Percentiles rank a stretch among this genome's conserved stretches.
Evolutionary conservation across 2,113 vertebrate genomes (phyloP).

Genomic region (Pogonocichla stellata): DNA sequence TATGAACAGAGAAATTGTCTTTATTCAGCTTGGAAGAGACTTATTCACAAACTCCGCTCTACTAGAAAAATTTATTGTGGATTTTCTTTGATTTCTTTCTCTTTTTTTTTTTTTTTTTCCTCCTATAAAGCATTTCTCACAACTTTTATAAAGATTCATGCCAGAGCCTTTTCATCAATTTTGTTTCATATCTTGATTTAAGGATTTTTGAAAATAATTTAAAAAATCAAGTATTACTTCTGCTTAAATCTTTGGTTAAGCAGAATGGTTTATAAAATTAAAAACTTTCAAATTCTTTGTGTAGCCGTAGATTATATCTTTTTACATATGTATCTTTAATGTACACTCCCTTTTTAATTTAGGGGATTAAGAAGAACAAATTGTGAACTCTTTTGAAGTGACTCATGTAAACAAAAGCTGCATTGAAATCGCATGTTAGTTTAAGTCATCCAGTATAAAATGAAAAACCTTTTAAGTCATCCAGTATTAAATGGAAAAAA

Average conservation of each 20-base stretch:
- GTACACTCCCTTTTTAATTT: neutral
- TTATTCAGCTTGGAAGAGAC: neutral
- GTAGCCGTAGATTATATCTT: neutral
- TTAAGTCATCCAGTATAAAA: neutral
- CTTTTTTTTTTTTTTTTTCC: neutral
- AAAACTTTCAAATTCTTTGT: neutral
- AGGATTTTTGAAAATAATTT: neutral
- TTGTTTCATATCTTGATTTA: neutral
- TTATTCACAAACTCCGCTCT: neutral
- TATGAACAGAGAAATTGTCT: neutral
- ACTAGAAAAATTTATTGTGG: neutral
- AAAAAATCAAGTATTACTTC: neutral
- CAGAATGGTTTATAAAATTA: neutral
- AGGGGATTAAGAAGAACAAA: neutral
- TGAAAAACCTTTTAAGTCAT: neutral
- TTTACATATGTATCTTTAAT: neutral
- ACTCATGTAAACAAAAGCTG: neutral
- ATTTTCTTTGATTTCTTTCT: neutral
- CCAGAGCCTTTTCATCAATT: neutral
- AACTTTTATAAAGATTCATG: neutral
- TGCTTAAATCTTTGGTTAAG: neutral
- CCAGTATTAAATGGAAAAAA: neutral
- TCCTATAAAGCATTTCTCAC: neutral
- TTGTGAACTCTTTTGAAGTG: neutral
- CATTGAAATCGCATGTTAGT: rapidly evolving